Percentiles rank a stretch among this genome's conserved stretches.
These are phyloP conservation scores for Drepana arcuata DNA, from an alignment of 1,140 invertebrate genomes.

Conservation along the genomic window DNA sequence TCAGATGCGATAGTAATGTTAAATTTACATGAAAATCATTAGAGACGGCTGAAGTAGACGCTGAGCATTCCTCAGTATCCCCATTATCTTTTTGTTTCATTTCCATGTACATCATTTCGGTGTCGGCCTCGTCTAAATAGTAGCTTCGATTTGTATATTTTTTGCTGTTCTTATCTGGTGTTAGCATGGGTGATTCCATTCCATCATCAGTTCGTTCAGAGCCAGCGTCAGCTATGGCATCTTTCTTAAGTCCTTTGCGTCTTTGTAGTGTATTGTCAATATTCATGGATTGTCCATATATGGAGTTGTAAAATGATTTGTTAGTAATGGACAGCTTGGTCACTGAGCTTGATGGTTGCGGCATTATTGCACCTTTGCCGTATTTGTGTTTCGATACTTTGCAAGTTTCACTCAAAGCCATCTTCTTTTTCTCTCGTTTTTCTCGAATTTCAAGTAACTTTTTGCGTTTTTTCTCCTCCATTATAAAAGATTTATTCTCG, in stretches of 20 bases:
- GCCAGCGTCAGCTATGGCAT: slow-evolving; percentile 8
- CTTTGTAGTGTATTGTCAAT: slow-evolving; percentile 6
- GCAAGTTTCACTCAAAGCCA: slow-evolving; percentile 32
- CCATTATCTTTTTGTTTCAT: slow-evolving; percentile 21
- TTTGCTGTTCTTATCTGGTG: slow-evolving; percentile 15
- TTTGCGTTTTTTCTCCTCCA: slow-evolving; percentile 53
- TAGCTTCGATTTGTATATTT: slow-evolving; percentile 37
- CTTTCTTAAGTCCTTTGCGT: slow-evolving; percentile 13
- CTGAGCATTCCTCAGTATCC: slow-evolving; percentile 12
- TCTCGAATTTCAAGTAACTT: slow-evolving; percentile 51
- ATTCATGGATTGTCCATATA: slow-evolving; percentile 37
- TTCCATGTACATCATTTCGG: slow-evolving; percentile 37
- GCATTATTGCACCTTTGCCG: slow-evolving; percentile 28
- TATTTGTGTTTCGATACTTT: slow-evolving; percentile 43
- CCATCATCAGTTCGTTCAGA: slow-evolving; percentile 16
- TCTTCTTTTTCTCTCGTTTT: slow-evolving; percentile 45
- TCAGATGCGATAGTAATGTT: slow-evolving; percentile 13
- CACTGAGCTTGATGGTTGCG: slow-evolving; percentile 47
- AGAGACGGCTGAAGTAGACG: slow-evolving; percentile 22
- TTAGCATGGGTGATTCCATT: slow-evolving; percentile 1
- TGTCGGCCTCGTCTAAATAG: slow-evolving; percentile 38
- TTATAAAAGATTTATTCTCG: slow-evolving; percentile 42
- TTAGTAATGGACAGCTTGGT: slow-evolving; percentile 59
- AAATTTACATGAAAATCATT: slow-evolving; percentile 24
- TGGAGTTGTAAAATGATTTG: slow-evolving; percentile 61